Conservation (phyloP, 2,797 vertebrate species). For the Scarus forsteni region DNA sequence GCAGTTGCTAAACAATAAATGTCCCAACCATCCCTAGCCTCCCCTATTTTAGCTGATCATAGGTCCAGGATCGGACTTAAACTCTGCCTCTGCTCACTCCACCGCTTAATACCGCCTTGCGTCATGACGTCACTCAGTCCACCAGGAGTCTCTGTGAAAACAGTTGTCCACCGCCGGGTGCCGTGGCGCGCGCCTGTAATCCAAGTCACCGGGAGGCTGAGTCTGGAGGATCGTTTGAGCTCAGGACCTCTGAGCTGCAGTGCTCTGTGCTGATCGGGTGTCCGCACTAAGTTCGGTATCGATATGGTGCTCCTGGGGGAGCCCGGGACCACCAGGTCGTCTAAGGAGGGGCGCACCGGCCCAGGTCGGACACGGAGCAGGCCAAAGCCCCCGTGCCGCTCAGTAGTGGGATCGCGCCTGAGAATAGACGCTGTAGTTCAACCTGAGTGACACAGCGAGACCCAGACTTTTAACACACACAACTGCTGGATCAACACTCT, state of each 20-base stretch:
- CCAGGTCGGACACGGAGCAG: slow-evolving; percentile 82
- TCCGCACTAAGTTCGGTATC: slow-evolving; percentile 72
- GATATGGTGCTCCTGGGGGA: slow-evolving; percentile 76
- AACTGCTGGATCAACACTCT: too few relatives aligned
- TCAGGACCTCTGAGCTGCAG: slow-evolving; percentile 66
- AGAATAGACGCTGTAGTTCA: slow-evolving; percentile 73
- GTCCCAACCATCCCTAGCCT: too few relatives aligned
- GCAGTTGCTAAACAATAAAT: too few relatives aligned
- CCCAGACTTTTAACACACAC: slow-evolving; percentile 57
- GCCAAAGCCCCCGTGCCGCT: slow-evolving; percentile 46
- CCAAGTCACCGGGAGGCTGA: slow-evolving; percentile 58
- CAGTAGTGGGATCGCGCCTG: slow-evolving; percentile 66
- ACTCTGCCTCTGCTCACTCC: too few relatives aligned
- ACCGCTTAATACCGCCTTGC: too few relatives aligned
- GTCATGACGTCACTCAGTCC: too few relatives aligned
- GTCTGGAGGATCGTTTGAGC: slow-evolving; percentile 65
- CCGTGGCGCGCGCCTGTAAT: slow-evolving; percentile 15
- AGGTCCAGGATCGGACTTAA: too few relatives aligned
- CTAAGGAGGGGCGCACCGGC: slow-evolving; percentile 78
- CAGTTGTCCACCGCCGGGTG: background rate
- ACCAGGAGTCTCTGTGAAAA: background rate
- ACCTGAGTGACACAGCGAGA: slow-evolving; percentile 70
- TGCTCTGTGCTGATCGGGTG: slow-evolving; percentile 62
- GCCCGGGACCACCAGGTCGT: slow-evolving; percentile 72
- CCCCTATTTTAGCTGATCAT: too few relatives aligned